A percentile compares a stretch with the other conserved stretches of the same genome.
Conservation (phyloP, 2,113 vertebrate genomes). For the Xenopus borealis region DNA sequence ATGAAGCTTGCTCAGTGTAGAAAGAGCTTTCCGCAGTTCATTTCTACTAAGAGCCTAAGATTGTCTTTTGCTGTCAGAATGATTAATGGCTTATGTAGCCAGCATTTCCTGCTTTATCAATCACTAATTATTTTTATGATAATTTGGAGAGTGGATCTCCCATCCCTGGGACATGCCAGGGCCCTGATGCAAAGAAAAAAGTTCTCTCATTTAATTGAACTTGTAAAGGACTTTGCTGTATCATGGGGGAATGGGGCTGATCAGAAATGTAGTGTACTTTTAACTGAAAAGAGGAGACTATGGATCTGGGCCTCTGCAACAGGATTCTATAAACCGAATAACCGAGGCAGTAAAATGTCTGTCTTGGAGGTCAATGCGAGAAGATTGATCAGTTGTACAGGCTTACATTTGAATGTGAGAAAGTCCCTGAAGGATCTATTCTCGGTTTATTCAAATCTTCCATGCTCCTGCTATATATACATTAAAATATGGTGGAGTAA, state of each 20-base stretch:
- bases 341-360: too few species aligned
- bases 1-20: neutral
- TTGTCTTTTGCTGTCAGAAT: slow-evolving; percentile 35
- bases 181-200: slow-evolving; percentile 13
- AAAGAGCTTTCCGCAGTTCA: slow-evolving; percentile 30
- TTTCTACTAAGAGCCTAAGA: slow-evolving; percentile 26
- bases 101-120: slow-evolving; percentile 40
- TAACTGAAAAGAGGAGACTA: too few species aligned
- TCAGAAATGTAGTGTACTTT: too few species aligned
- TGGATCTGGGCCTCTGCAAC: too few species aligned
- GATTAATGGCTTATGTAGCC: slow-evolving; percentile 37
- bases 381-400: too few species aligned
- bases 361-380: too few species aligned
- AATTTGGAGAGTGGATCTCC: slow-evolving; percentile 38
- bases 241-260: too few species aligned
- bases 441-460: too few species aligned
- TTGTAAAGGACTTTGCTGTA: neutral
- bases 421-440: too few species aligned
- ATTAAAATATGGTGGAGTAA: too few species aligned
- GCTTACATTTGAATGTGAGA: too few species aligned
- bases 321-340: neutral
- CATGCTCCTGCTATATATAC: too few species aligned
- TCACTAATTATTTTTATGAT: slow-evolving; percentile 47
- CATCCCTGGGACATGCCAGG: slow-evolving; percentile 21
- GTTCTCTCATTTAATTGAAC: slow-evolving; percentile 6